Evolutionary conservation across 2,113 vertebrate species (phyloP).

Genomic region (Amphiprion ocellaris): DNA sequence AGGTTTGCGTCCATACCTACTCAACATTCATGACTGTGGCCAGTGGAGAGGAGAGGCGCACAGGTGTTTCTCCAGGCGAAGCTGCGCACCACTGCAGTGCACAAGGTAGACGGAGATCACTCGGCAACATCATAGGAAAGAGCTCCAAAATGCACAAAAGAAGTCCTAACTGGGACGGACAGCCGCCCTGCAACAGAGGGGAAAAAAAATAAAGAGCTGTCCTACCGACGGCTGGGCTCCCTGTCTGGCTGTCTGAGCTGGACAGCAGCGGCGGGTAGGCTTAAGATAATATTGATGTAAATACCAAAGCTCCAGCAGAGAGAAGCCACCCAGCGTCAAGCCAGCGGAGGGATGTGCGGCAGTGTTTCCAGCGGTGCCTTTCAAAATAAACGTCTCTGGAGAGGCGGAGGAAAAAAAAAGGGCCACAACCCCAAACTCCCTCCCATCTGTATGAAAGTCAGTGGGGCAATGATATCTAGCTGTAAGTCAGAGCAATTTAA

Average conservation of each 20-base stretch:
- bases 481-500: no score
- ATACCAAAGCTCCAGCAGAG: slow-evolving; percentile 53
- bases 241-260: slow-evolving; percentile 25
- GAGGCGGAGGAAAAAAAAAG: neutral
- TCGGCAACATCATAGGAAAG: slow-evolving; percentile 58
- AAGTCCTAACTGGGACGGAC: slow-evolving; percentile 18
- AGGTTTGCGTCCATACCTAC: slow-evolving; percentile 69
- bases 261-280: slow-evolving; percentile 22
- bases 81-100: slow-evolving; percentile 79
- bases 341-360: fast-evolving
- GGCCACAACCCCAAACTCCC: no score
- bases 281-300: slow-evolving; percentile 68
- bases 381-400: slow-evolving; percentile 45
- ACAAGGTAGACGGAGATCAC: slow-evolving; percentile 57
- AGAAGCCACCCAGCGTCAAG: slow-evolving; percentile 55
- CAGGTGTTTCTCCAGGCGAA: slow-evolving; percentile 78
- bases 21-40: slow-evolving; percentile 61
- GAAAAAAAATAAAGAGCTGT: neutral
- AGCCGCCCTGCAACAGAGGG: neutral
- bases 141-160: slow-evolving; percentile 45
- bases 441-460: no score
- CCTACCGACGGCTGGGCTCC: slow-evolving; percentile 11
- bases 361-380: neutral
- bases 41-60: slow-evolving; percentile 64
- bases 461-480: no score